A percentile compares a stretch with the other conserved stretches of the same genome.
These are phyloP conservation scores for Lepetodrilus schrolli DNA, from an alignment of 2,888 invertebrate species.

Conservation along the genomic window DNA sequence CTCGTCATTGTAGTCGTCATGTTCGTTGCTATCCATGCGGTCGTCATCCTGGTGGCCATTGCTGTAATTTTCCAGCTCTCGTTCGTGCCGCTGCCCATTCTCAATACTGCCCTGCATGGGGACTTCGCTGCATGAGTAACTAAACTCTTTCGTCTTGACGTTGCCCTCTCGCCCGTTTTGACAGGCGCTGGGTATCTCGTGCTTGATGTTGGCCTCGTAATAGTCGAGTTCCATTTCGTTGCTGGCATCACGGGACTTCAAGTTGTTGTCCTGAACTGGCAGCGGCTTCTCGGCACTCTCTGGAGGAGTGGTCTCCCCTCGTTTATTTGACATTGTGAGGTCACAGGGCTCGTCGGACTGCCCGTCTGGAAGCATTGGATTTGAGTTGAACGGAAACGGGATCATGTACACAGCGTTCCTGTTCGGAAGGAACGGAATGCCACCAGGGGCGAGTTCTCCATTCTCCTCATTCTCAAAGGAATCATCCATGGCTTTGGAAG, in stretches of 20 bases:
- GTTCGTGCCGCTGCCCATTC: background rate
- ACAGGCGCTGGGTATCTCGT: background rate
- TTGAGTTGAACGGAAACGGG: constrained; percentile 61
- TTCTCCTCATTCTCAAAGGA: constrained; percentile 65
- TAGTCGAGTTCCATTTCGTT: background rate
- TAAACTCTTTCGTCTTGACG: background rate
- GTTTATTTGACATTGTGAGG: constrained; percentile 45
- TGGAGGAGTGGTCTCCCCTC: constrained; percentile 35
- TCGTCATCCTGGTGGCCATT: constrained; percentile 24
- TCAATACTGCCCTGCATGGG: background rate
- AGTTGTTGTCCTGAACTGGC: constrained; percentile 31
- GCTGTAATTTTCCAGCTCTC: background rate
- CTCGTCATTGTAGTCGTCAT: constrained; percentile 44
- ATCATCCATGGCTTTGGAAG: constrained; percentile 74
- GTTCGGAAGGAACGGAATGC: constrained; percentile 68
- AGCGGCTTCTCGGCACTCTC: constrained; percentile 44
- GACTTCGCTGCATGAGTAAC: background rate
- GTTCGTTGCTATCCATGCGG: constrained; percentile 51
- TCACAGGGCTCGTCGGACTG: constrained; percentile 49
- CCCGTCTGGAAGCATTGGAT: constrained; percentile 26
- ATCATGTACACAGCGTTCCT: constrained; percentile 73
- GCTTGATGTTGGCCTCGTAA: constrained; percentile 1
- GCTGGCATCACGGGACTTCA: background rate
- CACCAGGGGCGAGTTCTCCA: constrained; percentile 42
- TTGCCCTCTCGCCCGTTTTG: constrained; percentile 1